phyloP scores from a whole-genome alignment of 2,113 vertebrate species.

The Paradoxurus hermaphroditus region DNA sequence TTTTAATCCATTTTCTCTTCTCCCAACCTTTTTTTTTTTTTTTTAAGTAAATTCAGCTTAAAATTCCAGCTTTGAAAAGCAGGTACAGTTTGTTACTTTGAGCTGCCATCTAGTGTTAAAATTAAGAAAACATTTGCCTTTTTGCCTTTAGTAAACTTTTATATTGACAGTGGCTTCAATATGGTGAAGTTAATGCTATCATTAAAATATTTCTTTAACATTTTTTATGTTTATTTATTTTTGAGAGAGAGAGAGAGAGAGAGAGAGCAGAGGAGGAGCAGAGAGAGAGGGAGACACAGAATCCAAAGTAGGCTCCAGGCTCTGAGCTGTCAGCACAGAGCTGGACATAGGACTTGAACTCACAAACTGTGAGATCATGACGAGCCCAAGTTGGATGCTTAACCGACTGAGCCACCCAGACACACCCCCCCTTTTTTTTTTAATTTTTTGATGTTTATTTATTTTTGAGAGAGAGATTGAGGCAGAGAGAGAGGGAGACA shows the following conservation, averaged over 20 bases:
- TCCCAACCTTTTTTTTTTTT: not conserved
- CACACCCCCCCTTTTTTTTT: not conserved
- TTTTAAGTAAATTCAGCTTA: not conserved
- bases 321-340: too few relatives aligned
- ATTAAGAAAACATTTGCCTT: not conserved
- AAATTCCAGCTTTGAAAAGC: not conserved
- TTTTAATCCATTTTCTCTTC: not conserved
- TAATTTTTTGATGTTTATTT: not conserved
- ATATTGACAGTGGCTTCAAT: not conserved
- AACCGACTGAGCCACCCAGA: too few relatives aligned
- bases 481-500: not conserved
- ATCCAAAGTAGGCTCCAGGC: too few relatives aligned
- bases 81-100: not conserved
- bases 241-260: too few relatives aligned
- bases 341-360: too few relatives aligned
- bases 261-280: too few relatives aligned
- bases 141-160: not conserved
- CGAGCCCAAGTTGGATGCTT: too few relatives aligned
- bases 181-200: not conserved
- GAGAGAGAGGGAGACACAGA: too few relatives aligned
- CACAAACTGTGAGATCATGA: too few relatives aligned
- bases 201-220: not conserved
- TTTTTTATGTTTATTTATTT: too few relatives aligned
- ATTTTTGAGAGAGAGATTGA: not conserved
- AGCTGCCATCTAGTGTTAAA: constrained; percentile 39